Evolutionary conservation across 2,113 vertebrate genomes (phyloP).

Genomic region (Centropristis striata): DNA sequence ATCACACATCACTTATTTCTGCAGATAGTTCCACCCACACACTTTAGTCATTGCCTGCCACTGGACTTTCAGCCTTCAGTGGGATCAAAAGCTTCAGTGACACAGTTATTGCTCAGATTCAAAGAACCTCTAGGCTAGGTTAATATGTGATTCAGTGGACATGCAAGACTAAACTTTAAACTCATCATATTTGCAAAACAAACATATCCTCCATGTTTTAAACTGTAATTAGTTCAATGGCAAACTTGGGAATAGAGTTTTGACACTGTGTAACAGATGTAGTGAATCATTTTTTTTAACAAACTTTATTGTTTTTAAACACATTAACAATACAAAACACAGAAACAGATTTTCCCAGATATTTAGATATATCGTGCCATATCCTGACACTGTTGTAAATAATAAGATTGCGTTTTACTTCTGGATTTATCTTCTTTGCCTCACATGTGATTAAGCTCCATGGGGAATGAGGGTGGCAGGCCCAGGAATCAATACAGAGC

Average conservation of each 20-base stretch:
- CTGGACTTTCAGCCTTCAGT: slow-evolving; percentile 6
- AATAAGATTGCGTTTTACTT: too few relatives aligned
- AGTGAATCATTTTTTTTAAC: background rate
- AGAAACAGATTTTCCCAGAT: too few relatives aligned
- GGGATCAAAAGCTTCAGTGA: slow-evolving; percentile 47
- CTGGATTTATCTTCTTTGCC: too few relatives aligned
- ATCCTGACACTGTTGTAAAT: too few relatives aligned
- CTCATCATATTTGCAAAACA: background rate
- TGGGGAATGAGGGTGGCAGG: too few relatives aligned
- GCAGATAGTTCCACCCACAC: slow-evolving; percentile 5
- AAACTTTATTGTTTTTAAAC: too few relatives aligned
- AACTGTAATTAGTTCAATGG: background rate
- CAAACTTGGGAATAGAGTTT: background rate
- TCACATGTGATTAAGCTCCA: too few relatives aligned
- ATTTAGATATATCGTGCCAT: too few relatives aligned
- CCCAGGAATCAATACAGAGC: too few relatives aligned
- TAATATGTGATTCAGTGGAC: background rate
- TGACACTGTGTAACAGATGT: background rate
- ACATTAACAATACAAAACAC: too few relatives aligned
- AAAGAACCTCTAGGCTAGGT: slow-evolving; percentile 17
- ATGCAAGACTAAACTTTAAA: slow-evolving; percentile 6
- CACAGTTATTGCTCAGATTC: slow-evolving; percentile 12
- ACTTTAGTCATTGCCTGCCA: slow-evolving; percentile 1
- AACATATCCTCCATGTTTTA: background rate
- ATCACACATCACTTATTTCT: slow-evolving; percentile 42